Base-by-base conservation (phyloP, 1,140 invertebrate genomes). In the Pseudomyrmex flavicornis region DNA sequence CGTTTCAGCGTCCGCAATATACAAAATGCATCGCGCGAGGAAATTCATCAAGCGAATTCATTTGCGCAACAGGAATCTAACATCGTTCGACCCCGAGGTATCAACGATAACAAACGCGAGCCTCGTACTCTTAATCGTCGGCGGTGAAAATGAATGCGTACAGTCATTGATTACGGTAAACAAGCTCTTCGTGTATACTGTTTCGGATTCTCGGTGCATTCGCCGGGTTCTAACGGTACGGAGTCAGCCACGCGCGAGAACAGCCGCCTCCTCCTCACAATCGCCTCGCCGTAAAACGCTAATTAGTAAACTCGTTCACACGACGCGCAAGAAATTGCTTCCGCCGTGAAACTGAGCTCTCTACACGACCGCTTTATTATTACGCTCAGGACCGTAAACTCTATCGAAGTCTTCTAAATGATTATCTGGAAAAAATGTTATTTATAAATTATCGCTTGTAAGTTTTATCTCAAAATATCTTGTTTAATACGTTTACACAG, bases 141-240 rank as follows among this genome's bases (percentile, higher is more conserved):
- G 50, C 68, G 58, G 8, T 26, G 65, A 80, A 76, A 35, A 35
- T 35, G 35, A 35, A 35, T 35, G 68, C n/a, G 56, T 79, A 46
- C 12, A 68, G 65, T 86, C 86, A 86, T 87, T 82, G 83, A 88
- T 88, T 85, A 89, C 82, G 50, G 52, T 59, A 61, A 82, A 86
- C 77, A 83, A 77, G 85, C 70, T 77, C 87, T 35, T 7, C 35
- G 35, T 52, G 13, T 69, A 85, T 82, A 66, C 89, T 89, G 88
- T 88, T 88, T 83, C 80, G 74, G 68, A 90, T 90, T 88, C 86
- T 74, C 82, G 82, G 79, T 85, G 35, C 54, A 10, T 58, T 72
- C 26, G 46, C 56, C 35, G 35, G 52, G 35, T 17, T 52, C 56
- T 88, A 87, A 88, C 85, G 85, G 85, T 87, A 88, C 52, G 26